Evolutionary conservation across 2,797 vertebrate species (phyloP).

Genomic region (Cirrhinus mrigala): DNA sequence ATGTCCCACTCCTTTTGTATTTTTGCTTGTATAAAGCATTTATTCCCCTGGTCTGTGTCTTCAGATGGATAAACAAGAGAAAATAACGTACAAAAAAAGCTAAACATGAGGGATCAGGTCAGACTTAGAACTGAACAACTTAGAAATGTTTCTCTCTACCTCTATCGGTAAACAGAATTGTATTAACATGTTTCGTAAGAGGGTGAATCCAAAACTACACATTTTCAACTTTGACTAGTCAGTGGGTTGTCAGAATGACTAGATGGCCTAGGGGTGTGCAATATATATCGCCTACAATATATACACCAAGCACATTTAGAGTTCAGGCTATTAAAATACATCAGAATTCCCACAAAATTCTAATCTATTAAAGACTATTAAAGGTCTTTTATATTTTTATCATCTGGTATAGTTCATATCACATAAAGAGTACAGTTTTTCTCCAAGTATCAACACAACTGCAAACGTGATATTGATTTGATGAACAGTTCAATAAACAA

Average conservation of each 20-base stretch:
- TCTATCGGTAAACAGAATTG: not conserved
- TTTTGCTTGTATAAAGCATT: not conserved
- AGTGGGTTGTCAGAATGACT: not conserved
- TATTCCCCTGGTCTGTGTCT: slow-evolving; percentile 5
- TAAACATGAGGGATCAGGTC: not conserved
- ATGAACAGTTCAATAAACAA: too few relatives aligned
- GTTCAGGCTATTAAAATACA: too few relatives aligned
- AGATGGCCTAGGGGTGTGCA: not conserved
- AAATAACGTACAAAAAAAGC: slow-evolving; percentile 19
- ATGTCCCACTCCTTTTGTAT: not conserved
- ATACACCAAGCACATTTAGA: too few relatives aligned
- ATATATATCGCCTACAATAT: too few relatives aligned
- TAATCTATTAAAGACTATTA: too few relatives aligned
- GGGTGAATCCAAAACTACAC: not conserved
- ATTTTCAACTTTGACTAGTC: not conserved
- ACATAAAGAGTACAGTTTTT: too few relatives aligned
- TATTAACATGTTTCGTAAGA: not conserved
- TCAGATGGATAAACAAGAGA: slow-evolving; percentile 1
- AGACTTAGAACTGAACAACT: not conserved
- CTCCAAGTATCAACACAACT: too few relatives aligned
- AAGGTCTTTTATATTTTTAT: too few relatives aligned
- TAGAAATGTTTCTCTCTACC: not conserved
- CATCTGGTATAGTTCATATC: too few relatives aligned
- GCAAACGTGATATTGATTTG: too few relatives aligned
- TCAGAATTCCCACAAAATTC: too few relatives aligned